phyloP scores from a whole-genome alignment of 2,888 invertebrate genomes.

The Brenthis daphne region DNA sequence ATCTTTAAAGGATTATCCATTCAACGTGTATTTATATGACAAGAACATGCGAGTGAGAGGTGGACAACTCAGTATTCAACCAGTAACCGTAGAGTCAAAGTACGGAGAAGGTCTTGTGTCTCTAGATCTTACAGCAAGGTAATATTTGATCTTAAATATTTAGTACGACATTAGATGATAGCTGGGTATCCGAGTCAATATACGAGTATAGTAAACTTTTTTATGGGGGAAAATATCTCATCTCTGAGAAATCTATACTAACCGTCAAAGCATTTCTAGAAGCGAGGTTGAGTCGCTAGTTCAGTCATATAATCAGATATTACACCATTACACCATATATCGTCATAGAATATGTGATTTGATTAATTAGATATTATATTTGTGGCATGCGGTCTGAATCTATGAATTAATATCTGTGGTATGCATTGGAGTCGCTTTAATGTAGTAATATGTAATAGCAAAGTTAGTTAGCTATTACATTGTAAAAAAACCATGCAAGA shows the following conservation, averaged over 20 bases:
- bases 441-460: background rate
- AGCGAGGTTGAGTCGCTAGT: too few relatives aligned
- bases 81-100: constrained; percentile 79
- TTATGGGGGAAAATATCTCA: too few relatives aligned
- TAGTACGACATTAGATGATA: too few relatives aligned
- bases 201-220: too few relatives aligned
- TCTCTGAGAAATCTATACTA: too few relatives aligned
- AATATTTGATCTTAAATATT: constrained; percentile 25
- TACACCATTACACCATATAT: too few relatives aligned
- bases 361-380: constrained; percentile 9
- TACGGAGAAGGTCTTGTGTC: constrained; percentile 77
- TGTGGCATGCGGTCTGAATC: constrained; percentile 15
- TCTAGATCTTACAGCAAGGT: constrained; percentile 68
- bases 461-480: too few relatives aligned
- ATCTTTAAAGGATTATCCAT: constrained; percentile 84
- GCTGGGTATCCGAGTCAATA: too few relatives aligned
- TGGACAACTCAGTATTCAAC: constrained; percentile 83
- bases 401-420: background rate
- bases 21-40: constrained; percentile 85
- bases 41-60: constrained; percentile 77
- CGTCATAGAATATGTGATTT: background rate
- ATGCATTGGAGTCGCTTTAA: background rate
- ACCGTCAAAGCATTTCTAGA: too few relatives aligned
- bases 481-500: too few relatives aligned
- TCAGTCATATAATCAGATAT: too few relatives aligned